phyloP scores from a whole-genome alignment of 1,140 invertebrate species.

The Phocides pigmalion region DNA sequence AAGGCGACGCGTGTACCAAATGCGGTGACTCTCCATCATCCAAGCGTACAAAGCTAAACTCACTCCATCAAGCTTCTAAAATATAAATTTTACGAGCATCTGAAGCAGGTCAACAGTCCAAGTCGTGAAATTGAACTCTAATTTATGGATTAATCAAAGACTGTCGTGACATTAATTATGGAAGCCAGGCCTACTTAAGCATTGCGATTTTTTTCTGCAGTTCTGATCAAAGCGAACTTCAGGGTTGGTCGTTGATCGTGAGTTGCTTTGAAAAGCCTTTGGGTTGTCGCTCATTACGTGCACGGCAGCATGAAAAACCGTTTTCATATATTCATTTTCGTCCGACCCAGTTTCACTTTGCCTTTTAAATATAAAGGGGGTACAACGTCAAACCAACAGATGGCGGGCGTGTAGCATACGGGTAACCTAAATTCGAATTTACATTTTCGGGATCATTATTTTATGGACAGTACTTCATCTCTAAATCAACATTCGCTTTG shows the following conservation, averaged over 20 bases:
- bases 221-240: conserved; percentile 4
- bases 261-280: conserved; percentile 11
- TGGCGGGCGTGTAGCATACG: conserved; percentile 25
- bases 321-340: conserved; percentile 30
- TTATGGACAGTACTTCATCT: conserved; percentile 23
- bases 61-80: not conserved
- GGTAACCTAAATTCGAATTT: conserved; percentile 32
- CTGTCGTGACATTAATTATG: conserved; percentile 22
- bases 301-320: conserved; percentile 15
- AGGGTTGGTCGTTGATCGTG: conserved; percentile 5
- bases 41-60: not conserved
- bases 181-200: conserved; percentile 17
- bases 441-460: conserved; percentile 30
- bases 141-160: conserved; percentile 21
- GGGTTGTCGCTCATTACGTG: conserved; percentile 10
- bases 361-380: conserved; percentile 27
- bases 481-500: conserved; percentile 29
- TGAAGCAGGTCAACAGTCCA: conserved; percentile 15
- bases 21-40: not conserved
- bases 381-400: conserved; percentile 9
- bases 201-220: conserved; percentile 3
- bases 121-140: conserved; percentile 1
- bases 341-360: conserved; percentile 12
- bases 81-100: not conserved
- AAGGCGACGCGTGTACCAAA: too few species aligned